These are phyloP conservation scores for Oxyteleia sp. DNA, from an alignment of 2,888 invertebrate species.

Conservation along the genomic window DNA sequence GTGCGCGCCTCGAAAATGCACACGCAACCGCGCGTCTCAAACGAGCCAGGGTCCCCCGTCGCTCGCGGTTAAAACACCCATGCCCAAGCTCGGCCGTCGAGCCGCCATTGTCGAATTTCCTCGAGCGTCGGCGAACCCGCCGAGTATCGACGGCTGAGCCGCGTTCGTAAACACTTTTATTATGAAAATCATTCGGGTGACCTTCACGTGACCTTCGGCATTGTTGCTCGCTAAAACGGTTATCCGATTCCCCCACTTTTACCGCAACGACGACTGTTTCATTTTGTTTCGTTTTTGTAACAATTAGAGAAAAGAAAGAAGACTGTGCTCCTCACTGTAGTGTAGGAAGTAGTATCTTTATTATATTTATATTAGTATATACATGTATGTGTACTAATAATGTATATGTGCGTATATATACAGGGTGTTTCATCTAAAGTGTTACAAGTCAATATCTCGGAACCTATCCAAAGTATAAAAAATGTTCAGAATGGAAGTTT, in stretches of 20 bases:
- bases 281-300: no score
- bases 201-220: constrained; percentile 55
- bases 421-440: no score
- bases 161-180: constrained; percentile 15
- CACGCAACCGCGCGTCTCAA: constrained; percentile 65
- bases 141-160: constrained; percentile 19
- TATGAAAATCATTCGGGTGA: constrained; percentile 49
- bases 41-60: constrained; percentile 50
- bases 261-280: constrained; percentile 4
- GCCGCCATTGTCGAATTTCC: constrained; percentile 69
- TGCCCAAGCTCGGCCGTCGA: constrained; percentile 30
- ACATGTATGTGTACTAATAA: no score
- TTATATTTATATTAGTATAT: no score
- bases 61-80: constrained; percentile 56
- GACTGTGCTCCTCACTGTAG: no score
- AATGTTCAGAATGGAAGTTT: no score
- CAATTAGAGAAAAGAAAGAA: no score
- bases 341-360: no score
- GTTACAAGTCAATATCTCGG: no score
- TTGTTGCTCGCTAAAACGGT: constrained; percentile 35
- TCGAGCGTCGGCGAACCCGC: constrained; percentile 26
- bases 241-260: constrained; percentile 35
- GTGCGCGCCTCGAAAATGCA: constrained; percentile 59
- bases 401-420: no score
- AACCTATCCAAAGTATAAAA: no score